phyloP scores from a whole-genome alignment of 2,888 invertebrate genomes.

The Synanthedon tipuliformis region DNA sequence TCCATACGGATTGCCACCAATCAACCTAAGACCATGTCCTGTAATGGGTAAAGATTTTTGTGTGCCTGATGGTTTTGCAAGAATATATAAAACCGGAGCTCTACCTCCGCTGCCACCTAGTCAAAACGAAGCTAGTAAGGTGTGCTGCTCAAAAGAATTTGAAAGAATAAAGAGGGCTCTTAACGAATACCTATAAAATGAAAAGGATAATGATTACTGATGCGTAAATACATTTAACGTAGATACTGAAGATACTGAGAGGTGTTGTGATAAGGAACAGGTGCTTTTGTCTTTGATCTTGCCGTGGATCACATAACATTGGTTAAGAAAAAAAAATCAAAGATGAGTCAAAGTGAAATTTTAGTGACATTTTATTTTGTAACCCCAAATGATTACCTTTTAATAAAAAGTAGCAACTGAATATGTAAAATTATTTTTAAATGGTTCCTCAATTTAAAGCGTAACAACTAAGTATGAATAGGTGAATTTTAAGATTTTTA shows the following conservation, averaged over 20 bases:
- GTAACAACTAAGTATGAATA: too few species aligned
- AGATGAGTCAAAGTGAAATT: slow-evolving; percentile 16
- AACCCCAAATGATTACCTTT: slow-evolving; percentile 31
- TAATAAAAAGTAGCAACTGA: too few species aligned
- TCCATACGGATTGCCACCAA: slow-evolving; percentile 56
- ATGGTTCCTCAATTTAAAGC: too few species aligned
- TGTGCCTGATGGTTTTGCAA: slow-evolving; percentile 56
- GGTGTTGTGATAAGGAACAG: slow-evolving; percentile 47
- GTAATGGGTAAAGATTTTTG: slow-evolving; percentile 54
- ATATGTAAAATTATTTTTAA: too few species aligned
- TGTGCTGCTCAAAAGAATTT: slow-evolving; percentile 59
- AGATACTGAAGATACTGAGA: slow-evolving; percentile 52
- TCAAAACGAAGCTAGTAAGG: slow-evolving; percentile 51
- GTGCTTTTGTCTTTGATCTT: slow-evolving; percentile 26
- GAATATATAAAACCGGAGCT: slow-evolving; percentile 51
- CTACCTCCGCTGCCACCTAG: slow-evolving; percentile 40
- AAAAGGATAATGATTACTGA: slow-evolving; percentile 46
- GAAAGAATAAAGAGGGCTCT: slow-evolving; percentile 57
- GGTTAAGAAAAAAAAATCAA: slow-evolving; percentile 46
- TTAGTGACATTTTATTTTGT: slow-evolving; percentile 56
- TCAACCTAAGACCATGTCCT: slow-evolving; percentile 57
- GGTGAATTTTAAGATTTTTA: too few species aligned
- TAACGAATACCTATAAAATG: slow-evolving; percentile 46
- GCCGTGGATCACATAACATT: slow-evolving; percentile 54
- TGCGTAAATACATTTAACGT: slow-evolving; percentile 51